Conservation (phyloP, 2,113 vertebrate genomes). For the Morone saxatilis region DNA sequence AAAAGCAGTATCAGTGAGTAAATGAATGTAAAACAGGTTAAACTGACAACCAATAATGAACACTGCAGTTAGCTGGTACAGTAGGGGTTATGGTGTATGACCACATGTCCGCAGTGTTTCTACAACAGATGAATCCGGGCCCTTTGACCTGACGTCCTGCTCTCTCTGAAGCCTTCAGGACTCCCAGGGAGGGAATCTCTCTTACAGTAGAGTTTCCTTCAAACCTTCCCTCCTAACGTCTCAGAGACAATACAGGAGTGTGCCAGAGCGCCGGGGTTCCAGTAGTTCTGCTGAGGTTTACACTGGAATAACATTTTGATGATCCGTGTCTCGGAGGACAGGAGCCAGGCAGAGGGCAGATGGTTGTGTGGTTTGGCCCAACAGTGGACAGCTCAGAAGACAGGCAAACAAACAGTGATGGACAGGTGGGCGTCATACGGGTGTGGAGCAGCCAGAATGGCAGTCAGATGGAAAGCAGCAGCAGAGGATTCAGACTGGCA, state of each 20-base stretch:
- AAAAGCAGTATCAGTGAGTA: not conserved
- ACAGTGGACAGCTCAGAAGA: constrained; percentile 45
- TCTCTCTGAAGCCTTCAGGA: constrained; percentile 51
- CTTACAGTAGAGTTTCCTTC: constrained; percentile 36
- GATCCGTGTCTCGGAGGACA: constrained; percentile 60
- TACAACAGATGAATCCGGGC: constrained; percentile 53
- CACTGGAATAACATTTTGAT: constrained; percentile 66
- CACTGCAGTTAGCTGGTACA: not conserved
- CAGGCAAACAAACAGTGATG: constrained; percentile 71
- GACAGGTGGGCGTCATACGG: constrained; percentile 72
- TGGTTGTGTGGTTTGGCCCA: constrained; percentile 73
- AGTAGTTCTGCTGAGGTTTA: constrained; percentile 60
- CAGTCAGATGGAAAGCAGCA: constrained; percentile 64
- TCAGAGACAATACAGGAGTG: constrained; percentile 60
- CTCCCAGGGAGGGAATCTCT: constrained; percentile 42
- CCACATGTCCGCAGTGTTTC: constrained; percentile 41
- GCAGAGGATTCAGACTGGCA: constrained; percentile 63
- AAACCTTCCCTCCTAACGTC: constrained; percentile 38
- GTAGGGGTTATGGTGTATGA: constrained; percentile 8
- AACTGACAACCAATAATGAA: not conserved
- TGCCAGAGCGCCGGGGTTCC: constrained; percentile 70
- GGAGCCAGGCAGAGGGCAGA: constrained; percentile 69
- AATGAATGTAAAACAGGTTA: not conserved
- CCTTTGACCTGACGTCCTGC: constrained; percentile 60
- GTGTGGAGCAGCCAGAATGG: constrained; percentile 46